Conservation (phyloP, 2,113 vertebrate genomes). For the Xiphophorus hellerii region DNA sequence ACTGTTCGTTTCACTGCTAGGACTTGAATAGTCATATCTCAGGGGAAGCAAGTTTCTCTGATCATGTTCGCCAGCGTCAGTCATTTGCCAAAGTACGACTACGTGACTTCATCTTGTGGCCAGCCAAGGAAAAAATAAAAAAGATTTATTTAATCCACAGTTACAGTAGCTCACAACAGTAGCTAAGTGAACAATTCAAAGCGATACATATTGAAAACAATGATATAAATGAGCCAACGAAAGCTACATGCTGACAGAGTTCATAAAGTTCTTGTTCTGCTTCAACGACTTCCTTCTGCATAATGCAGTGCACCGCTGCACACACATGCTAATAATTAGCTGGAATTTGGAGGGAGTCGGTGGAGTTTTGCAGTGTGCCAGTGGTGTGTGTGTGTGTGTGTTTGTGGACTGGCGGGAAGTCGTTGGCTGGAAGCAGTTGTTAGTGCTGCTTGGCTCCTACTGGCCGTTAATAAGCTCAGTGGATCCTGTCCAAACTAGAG, state of each 20-base stretch:
- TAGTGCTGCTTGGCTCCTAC: background rate
- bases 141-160: no score
- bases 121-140: background rate
- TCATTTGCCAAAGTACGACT: background rate
- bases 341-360: background rate
- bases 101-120: background rate
- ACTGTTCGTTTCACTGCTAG: no score
- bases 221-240: no score
- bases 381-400: no score
- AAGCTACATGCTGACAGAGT: background rate
- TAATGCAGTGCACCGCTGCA: background rate
- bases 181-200: no score
- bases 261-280: background rate
- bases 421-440: background rate
- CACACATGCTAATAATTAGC: background rate
- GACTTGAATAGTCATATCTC: background rate
- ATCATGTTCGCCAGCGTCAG: background rate
- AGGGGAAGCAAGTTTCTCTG: background rate
- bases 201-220: no score
- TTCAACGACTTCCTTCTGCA: background rate
- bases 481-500: no score
- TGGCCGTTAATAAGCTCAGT: no score
- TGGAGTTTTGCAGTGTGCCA: no score
- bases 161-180: no score
- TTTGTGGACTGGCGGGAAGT: background rate